Base-by-base conservation (phyloP, 2,797 vertebrate species). In the Clarias pachynema region DNA sequence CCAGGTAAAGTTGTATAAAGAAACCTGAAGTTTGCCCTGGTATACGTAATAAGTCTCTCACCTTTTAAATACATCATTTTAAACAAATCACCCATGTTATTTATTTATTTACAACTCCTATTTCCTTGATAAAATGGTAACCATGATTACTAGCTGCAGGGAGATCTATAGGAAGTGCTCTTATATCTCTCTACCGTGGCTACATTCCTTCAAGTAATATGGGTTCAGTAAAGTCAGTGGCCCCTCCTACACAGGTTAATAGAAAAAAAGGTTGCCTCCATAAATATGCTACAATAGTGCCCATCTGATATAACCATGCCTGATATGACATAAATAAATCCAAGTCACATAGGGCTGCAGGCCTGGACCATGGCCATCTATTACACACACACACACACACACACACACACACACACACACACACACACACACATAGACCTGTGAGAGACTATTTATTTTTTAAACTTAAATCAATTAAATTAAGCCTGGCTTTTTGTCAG, bases 291-390 rank as follows among this genome's bases (percentile, higher is more conserved):
- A 79, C 66, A 81, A 88, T 85, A 86, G 91, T 31, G 70, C 70
- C 86, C 84, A 81, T 74, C 70, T 85, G 74, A 88, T 88, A 88
- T 18, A 86, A 86, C 85, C 82, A 40, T 62, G 75, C 7, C 81
- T 90, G 40, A 90, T 49, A 92, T 88, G 93, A 89, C 84, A 72
- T 63, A 72, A 92, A 90, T 93, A 93, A 92, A 94, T 84, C 90
- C 88, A 90, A 89, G 81, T 84, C 84, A 68, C 83, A 70, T 86
- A 72, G 84, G 63, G 75, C 78, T 86, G 82, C 86, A 87, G 86
- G 86, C 84, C 87, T 82, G 66, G 84, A 80, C 84, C 56, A 84
- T 69, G 77, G 85, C 81, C 74, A 81, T 90, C 85, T 66, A 85
- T 89, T 86, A 88, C 18, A 40, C 68, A 10, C 31, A 49, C 12